phyloP scores from a whole-genome alignment of 30 jellyfish, hydroid and myxozoan species.

The Hydractinia echinata region DNA sequence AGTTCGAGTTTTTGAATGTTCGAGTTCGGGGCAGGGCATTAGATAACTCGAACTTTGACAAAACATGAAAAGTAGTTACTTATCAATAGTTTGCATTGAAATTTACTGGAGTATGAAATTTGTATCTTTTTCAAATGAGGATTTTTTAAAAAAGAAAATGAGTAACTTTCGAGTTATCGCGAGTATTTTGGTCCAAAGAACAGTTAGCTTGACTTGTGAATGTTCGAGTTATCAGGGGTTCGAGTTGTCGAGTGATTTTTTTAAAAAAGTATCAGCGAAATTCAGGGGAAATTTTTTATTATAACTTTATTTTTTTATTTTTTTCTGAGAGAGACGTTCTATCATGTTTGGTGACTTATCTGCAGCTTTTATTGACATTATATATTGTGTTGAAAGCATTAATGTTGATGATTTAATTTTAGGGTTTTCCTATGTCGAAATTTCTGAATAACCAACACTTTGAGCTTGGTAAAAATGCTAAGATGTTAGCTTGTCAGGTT shows the following conservation, averaged over 20 bases:
- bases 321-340: neutral
- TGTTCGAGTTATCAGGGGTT: too few relatives aligned
- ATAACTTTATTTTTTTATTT: neutral
- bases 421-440: conserved; percentile 4
- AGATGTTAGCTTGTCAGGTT: conserved; percentile 29
- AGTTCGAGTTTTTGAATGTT: neutral
- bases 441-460: neutral
- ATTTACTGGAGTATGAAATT: too few relatives aligned
- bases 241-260: neutral
- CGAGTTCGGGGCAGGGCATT: too few relatives aligned
- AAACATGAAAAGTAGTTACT: too few relatives aligned
- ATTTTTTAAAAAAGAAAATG: too few relatives aligned
- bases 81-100: too few relatives aligned
- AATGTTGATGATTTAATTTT: neutral
- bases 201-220: too few relatives aligned
- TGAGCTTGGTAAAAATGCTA: neutral
- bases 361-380: neutral
- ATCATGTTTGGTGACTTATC: neutral
- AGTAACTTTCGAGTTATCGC: too few relatives aligned
- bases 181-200: too few relatives aligned
- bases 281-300: neutral
- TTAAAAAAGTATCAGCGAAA: neutral
- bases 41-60: too few relatives aligned
- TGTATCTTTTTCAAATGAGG: too few relatives aligned
- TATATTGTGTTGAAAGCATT: neutral